phyloP scores from a whole-genome alignment of 2,888 invertebrate species.

The Ganaspis brasiliensis region DNA sequence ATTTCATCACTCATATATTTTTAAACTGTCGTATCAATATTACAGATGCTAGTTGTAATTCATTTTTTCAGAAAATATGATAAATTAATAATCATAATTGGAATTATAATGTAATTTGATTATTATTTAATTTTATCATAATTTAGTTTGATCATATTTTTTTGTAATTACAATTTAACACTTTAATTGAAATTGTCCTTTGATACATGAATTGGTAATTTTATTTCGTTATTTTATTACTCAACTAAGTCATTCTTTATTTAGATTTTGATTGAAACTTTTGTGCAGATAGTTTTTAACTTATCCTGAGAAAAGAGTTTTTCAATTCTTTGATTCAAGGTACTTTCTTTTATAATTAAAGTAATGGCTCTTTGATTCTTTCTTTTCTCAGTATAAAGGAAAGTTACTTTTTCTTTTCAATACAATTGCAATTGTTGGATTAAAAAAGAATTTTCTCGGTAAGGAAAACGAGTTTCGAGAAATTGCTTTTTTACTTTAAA shows the following conservation, averaged over 20 bases:
- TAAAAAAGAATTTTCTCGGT: neutral
- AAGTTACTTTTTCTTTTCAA: slow-evolving; percentile 13
- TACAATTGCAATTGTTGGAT: neutral
- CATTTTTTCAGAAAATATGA: neutral
- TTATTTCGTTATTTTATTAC: too few relatives aligned
- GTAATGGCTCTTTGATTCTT: slow-evolving; percentile 6
- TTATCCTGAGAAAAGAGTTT: neutral
- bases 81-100: too few relatives aligned
- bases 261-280: slow-evolving; percentile 21
- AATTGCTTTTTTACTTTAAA: slow-evolving; percentile 8
- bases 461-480: neutral
- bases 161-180: too few relatives aligned
- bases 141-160: too few relatives aligned
- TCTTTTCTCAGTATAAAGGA: slow-evolving; percentile 18
- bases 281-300: neutral
- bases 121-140: too few relatives aligned
- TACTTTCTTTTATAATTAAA: slow-evolving; percentile 4
- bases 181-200: too few relatives aligned
- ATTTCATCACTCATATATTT: slow-evolving; percentile 4
- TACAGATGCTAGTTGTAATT: neutral
- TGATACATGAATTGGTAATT: too few relatives aligned
- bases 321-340: slow-evolving; percentile 5
- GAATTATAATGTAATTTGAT: too few relatives aligned
- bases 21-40: slow-evolving; percentile 11
- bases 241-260: slow-evolving; percentile 11